Evolutionary conservation across 2,888 invertebrate species (phyloP).

Genomic region (Ormyrus thymus): DNA sequence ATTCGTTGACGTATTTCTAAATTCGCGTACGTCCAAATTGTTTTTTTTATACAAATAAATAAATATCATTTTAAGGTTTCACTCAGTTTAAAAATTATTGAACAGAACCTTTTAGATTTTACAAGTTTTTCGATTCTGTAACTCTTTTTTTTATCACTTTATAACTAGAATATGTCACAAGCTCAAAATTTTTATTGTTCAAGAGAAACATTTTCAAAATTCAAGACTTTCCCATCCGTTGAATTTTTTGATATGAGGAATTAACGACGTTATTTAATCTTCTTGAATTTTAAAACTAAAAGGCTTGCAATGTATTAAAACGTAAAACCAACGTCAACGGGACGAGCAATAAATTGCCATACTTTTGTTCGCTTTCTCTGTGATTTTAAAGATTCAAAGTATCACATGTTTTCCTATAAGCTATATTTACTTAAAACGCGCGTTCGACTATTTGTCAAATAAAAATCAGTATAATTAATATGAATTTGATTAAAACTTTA

Average conservation of each 20-base stretch:
- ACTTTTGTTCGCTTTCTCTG: slow-evolving; percentile 51
- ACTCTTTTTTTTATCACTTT: slow-evolving; percentile 16
- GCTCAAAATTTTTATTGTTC: slow-evolving; percentile 36
- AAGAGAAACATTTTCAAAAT: slow-evolving; percentile 50
- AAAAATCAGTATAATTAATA: slow-evolving; percentile 41
- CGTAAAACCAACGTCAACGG: slow-evolving; percentile 36
- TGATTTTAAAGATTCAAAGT: slow-evolving; percentile 52
- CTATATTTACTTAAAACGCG: slow-evolving; percentile 31
- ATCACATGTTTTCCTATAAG: slow-evolving; percentile 52
- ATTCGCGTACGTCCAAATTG: slow-evolving; percentile 25
- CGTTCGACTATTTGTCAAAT: slow-evolving; percentile 36
- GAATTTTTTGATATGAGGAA: slow-evolving; percentile 49
- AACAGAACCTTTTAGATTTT: slow-evolving; percentile 30
- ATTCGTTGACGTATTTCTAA: slow-evolving; percentile 7
- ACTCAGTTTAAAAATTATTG: slow-evolving; percentile 22
- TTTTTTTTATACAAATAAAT: slow-evolving; percentile 25
- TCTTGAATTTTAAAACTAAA: slow-evolving; percentile 29
- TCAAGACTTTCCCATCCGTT: slow-evolving; percentile 49
- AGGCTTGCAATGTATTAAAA: slow-evolving; percentile 36
- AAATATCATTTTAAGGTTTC: slow-evolving; percentile 5
- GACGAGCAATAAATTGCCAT: slow-evolving; percentile 41
- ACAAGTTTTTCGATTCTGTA: slow-evolving; percentile 16
- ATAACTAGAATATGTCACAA: slow-evolving; percentile 35
- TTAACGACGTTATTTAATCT: slow-evolving; percentile 39
- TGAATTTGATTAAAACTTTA: slow-evolving; percentile 41